Conservation (phyloP, 30 jellyfish, hydroid and myxozoan species). For the Aurelia sp. region DNA sequence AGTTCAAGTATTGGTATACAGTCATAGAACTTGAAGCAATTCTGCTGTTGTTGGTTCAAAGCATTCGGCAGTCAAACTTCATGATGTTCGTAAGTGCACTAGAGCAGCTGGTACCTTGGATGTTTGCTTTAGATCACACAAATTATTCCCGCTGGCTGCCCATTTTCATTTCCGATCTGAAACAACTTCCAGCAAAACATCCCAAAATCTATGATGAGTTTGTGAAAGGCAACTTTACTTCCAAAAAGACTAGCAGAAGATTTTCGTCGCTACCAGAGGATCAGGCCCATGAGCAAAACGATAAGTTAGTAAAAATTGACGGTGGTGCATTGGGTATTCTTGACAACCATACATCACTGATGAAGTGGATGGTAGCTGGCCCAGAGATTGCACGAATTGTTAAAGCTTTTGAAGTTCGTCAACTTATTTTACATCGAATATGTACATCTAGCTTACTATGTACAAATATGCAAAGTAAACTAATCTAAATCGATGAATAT, state of each 20-base stretch:
- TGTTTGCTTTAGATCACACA: slow-evolving; percentile 44
- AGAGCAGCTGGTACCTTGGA: slow-evolving; percentile 34
- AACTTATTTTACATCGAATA: no score
- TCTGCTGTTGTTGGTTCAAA: not conserved
- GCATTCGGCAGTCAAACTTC: slow-evolving; percentile 32
- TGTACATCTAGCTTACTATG: no score
- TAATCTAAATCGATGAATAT: no score
- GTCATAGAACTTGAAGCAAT: slow-evolving; percentile 20
- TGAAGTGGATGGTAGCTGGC: no score
- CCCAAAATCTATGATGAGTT: slow-evolving; percentile 46
- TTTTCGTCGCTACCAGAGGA: slow-evolving; percentile 49
- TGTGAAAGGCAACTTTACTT: not conserved
- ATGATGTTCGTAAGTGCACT: slow-evolving; percentile 8
- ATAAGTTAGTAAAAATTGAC: no score
- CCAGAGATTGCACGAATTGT: no score
- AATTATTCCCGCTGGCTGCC: slow-evolving; percentile 65
- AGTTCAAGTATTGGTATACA: slow-evolving; percentile 13
- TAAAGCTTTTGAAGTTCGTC: no score
- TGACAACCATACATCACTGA: no score
- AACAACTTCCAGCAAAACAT: not conserved
- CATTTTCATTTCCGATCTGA: slow-evolving; percentile 13
- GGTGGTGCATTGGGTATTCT: no score
- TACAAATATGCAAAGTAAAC: no score
- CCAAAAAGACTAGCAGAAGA: slow-evolving; percentile 12
- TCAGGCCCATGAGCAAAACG: slow-evolving; percentile 79